A percentile compares a stretch with the other conserved stretches of the same genome.
phyloP scores from a whole-genome alignment of 2,113 vertebrate genomes.

The Mormoops blainvillei region DNA sequence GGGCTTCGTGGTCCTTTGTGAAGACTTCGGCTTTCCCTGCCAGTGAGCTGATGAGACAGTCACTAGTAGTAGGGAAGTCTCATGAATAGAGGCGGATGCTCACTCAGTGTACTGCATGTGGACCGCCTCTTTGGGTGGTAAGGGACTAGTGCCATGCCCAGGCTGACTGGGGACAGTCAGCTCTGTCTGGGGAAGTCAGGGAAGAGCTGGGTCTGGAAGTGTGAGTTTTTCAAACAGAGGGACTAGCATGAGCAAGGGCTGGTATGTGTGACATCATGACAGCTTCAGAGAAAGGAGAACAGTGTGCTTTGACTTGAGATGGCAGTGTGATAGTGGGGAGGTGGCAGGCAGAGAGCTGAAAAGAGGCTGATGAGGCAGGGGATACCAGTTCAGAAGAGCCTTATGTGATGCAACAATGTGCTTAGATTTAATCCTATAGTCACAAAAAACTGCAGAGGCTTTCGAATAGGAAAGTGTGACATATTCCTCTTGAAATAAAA shows the following conservation, averaged over 20 bases:
- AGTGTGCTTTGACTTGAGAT: neutral
- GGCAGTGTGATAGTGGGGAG: neutral
- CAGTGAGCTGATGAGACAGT: neutral
- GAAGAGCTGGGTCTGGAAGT: neutral
- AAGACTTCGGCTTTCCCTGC: neutral
- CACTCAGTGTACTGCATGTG: fast-evolving
- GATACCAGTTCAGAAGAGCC: neutral
- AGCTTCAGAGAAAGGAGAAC: neutral
- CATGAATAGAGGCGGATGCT: neutral
- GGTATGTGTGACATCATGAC: neutral
- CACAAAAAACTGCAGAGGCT: neutral
- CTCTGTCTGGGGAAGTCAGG: neutral
- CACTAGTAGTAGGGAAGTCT: neutral
- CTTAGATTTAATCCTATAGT: neutral
- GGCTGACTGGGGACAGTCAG: neutral
- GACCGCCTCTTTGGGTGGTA: neutral
- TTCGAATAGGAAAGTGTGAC: neutral
- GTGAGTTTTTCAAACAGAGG: neutral
- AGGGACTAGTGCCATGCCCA: neutral
- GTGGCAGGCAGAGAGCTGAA: neutral
- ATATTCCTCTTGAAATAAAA: neutral
- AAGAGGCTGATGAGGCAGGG: neutral
- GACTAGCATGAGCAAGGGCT: neutral
- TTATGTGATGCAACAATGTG: neutral
- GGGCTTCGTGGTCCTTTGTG: neutral